A percentile compares a stretch with the other conserved stretches of the same genome.
phyloP scores from a whole-genome alignment of 2,888 invertebrate genomes.

The Luperina testacea region DNA sequence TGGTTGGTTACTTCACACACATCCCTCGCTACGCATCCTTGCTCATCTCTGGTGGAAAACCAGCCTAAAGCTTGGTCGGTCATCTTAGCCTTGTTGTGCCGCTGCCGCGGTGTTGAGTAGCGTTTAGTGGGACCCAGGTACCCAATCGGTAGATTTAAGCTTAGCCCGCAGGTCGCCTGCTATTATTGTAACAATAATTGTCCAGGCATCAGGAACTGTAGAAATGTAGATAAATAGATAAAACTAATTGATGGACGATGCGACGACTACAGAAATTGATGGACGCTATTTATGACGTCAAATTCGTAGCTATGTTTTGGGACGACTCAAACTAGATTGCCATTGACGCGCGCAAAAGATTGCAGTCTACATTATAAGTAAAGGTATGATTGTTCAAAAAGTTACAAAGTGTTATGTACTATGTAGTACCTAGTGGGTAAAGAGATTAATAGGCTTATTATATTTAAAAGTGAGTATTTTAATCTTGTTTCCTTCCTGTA shows the following conservation, averaged over 20 bases:
- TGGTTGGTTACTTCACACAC: no score
- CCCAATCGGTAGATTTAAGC: not conserved
- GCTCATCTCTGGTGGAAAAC: no score
- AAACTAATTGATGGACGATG: no score
- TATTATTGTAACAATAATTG: not conserved
- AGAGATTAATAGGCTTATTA: not conserved
- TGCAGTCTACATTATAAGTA: not conserved
- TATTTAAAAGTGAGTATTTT: not conserved
- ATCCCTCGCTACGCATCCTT: no score
- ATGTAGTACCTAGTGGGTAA: no score
- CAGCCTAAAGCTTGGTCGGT: not conserved
- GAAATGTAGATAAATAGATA: not conserved
- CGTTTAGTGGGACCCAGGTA: not conserved
- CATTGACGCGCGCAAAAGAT: no score
- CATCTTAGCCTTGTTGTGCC: not conserved
- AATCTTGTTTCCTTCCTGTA: conserved; percentile 1
- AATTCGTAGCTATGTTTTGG: not conserved
- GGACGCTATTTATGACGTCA: no score
- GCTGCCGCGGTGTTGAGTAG: not conserved
- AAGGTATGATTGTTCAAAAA: not conserved
- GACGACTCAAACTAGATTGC: not conserved
- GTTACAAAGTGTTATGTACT: not conserved
- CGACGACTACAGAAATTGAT: not conserved
- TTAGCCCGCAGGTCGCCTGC: not conserved
- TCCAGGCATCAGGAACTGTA: not conserved